phyloP scores from a whole-genome alignment of 2,888 invertebrate species.

The Notodonta dromedarius region DNA sequence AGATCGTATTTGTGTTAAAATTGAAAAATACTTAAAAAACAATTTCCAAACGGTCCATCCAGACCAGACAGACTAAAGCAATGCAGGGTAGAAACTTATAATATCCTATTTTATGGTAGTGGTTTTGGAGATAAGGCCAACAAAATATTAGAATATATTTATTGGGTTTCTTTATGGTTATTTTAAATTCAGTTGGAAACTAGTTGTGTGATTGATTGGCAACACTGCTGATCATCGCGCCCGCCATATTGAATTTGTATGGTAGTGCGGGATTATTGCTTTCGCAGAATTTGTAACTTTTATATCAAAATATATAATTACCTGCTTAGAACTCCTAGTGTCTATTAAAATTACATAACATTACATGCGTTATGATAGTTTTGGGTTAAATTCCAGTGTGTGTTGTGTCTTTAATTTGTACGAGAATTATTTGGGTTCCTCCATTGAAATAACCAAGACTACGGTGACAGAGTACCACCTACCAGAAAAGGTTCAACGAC shows the following conservation, averaged over 20 bases:
- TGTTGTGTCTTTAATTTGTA: constrained; percentile 30
- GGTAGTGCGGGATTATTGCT: constrained; percentile 57
- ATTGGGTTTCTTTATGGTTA: too few relatives aligned
- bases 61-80: too few relatives aligned
- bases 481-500: constrained; percentile 56
- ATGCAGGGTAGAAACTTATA: too few relatives aligned
- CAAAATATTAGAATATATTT: too few relatives aligned
- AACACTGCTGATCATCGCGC: constrained; percentile 51
- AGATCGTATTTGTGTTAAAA: too few relatives aligned
- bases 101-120: too few relatives aligned
- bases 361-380: constrained; percentile 24
- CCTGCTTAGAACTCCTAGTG: constrained; percentile 27
- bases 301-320: constrained; percentile 41
- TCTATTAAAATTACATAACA: constrained; percentile 28
- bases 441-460: constrained; percentile 68
- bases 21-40: too few relatives aligned
- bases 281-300: constrained; percentile 56
- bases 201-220: too few relatives aligned
- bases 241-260: constrained; percentile 73
- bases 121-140: too few relatives aligned
- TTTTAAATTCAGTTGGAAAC: too few relatives aligned
- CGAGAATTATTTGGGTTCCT: constrained; percentile 55
- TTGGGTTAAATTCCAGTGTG: constrained; percentile 24
- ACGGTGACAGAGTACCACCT: constrained; percentile 52
- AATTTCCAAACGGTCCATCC: too few relatives aligned